These are phyloP conservation scores for Clunio marinus DNA, from an alignment of 2,888 invertebrate species.

Conservation along the genomic window DNA sequence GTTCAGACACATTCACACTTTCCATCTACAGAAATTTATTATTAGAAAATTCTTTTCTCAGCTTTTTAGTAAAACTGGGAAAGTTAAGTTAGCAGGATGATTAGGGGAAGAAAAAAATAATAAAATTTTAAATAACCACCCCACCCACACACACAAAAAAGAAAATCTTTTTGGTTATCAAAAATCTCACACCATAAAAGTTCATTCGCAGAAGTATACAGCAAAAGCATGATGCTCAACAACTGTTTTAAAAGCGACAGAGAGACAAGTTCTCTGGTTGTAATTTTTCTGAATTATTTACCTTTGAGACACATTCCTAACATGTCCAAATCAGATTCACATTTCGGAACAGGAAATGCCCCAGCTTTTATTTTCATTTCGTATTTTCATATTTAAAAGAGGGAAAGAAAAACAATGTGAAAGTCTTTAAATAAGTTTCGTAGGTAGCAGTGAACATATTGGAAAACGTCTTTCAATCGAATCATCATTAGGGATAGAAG, in stretches of 20 bases:
- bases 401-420: too few relatives aligned
- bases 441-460: too few relatives aligned
- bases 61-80: background rate
- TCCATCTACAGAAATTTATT: constrained; percentile 2
- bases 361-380: too few relatives aligned
- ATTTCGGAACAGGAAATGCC: constrained; percentile 48
- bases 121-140: too few relatives aligned
- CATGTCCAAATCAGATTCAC: constrained; percentile 51
- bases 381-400: too few relatives aligned
- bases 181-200: too few relatives aligned
- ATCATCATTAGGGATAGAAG: background rate
- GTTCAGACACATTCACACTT: background rate
- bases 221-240: background rate
- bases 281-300: constrained; percentile 43
- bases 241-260: background rate
- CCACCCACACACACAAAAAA: too few relatives aligned
- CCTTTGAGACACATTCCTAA: constrained; percentile 52
- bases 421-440: too few relatives aligned
- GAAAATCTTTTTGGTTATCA: too few relatives aligned
- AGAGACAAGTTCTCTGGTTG: constrained; percentile 1
- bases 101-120: too few relatives aligned
- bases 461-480: background rate
- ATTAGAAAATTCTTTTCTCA: background rate
- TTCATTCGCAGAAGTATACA: too few relatives aligned
- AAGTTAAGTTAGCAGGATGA: constrained; percentile 29